Percentiles rank a stretch among this genome's conserved stretches.
These are phyloP conservation scores for Tinea trinotella DNA, from an alignment of 2,888 invertebrate species.

Conservation along the genomic window DNA sequence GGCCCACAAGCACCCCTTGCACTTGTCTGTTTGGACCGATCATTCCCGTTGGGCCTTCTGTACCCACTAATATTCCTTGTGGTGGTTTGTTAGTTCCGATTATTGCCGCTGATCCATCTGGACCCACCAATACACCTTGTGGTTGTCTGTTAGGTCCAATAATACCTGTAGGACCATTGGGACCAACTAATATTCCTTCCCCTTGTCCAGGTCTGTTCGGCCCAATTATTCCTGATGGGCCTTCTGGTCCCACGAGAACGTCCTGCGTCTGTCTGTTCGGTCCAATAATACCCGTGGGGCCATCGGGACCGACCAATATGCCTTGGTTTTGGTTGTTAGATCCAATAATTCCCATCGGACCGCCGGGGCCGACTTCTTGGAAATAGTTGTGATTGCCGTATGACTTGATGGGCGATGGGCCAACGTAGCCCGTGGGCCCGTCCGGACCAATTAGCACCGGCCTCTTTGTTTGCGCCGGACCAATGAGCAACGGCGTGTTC, in stretches of 20 bases:
- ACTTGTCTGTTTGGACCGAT: background rate
- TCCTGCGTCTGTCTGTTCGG: conserved; percentile 20
- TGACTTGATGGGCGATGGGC: conserved; percentile 18
- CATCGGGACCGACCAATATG: conserved; percentile 61
- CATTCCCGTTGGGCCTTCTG: conserved; percentile 40
- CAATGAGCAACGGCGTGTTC: conserved; percentile 27
- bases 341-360: conserved; percentile 33
- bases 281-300: background rate
- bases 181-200: conserved; percentile 45
- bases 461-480: conserved; percentile 24
- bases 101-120: conserved; percentile 33
- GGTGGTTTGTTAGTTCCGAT: conserved; percentile 21
- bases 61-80: conserved; percentile 38
- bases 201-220: conserved; percentile 18
- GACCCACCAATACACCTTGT: conserved; percentile 39
- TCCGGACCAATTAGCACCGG: conserved; percentile 20
- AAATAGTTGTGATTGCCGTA: background rate
- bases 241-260: conserved; percentile 51
- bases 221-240: conserved; percentile 36
- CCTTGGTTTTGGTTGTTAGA: conserved; percentile 25
- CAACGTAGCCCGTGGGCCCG: conserved; percentile 23
- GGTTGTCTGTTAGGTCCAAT: conserved; percentile 21
- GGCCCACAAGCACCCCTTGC: conserved; percentile 4
- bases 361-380: conserved; percentile 28
- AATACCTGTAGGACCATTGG: conserved; percentile 62